Evolutionary conservation across 1,140 invertebrate genomes (phyloP).

Genomic region (Protaetia brevitarsis): DNA sequence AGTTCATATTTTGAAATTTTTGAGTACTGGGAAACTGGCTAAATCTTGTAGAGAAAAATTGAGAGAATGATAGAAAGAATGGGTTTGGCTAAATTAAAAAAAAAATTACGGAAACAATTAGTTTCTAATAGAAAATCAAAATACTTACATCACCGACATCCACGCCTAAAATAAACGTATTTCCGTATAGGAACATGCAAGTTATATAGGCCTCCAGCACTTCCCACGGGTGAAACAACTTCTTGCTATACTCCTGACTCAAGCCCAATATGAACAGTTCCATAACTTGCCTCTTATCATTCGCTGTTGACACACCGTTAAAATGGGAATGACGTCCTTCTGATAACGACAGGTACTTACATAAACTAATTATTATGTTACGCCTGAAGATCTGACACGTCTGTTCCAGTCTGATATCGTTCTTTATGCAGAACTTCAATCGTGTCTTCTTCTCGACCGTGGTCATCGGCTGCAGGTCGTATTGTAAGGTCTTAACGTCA

Average conservation of each 20-base stretch:
- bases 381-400: slow-evolving; percentile 37
- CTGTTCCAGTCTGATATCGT: slow-evolving; percentile 27
- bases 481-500: slow-evolving; percentile 39
- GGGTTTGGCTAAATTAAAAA: no score
- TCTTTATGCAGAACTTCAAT: slow-evolving; percentile 34
- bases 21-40: no score
- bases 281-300: slow-evolving; percentile 33
- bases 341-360: slow-evolving; percentile 31
- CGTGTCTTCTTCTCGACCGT: slow-evolving; percentile 31
- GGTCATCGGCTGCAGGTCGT: slow-evolving; percentile 35
- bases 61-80: no score
- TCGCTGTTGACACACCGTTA: neutral
- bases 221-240: slow-evolving; percentile 44
- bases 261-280: slow-evolving; percentile 42
- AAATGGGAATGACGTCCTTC: neutral
- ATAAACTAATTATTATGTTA: slow-evolving; percentile 42
- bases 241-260: slow-evolving; percentile 37
- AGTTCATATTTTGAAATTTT: no score
- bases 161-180: slow-evolving; percentile 42
- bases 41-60: no score
- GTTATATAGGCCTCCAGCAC: slow-evolving; percentile 42
- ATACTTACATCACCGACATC: slow-evolving; percentile 41
- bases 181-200: slow-evolving; percentile 46
- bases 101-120: no score
- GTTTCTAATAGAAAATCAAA: neutral